Evolutionary conservation across 2,888 invertebrate species (phyloP), one percentile per base, ranked within the genome.

Genomic region (Apotomis betuletana): DNA sequence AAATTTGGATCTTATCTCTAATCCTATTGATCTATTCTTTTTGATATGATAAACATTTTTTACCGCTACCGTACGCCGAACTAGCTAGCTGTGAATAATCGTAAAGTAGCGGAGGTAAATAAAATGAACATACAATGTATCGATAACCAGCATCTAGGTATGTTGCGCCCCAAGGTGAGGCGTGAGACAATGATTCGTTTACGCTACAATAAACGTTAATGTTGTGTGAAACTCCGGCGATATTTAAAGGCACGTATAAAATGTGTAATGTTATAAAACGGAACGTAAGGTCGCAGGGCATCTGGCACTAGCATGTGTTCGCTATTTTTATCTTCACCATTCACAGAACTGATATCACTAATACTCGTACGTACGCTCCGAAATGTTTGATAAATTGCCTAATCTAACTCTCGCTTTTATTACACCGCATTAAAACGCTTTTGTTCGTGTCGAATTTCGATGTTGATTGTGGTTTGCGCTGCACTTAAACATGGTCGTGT

Each of bases 231-330:
- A 85, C 77, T 80, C 76, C 78, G 80, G 79, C 82, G 83, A 85
- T 88, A 87, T 87, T 87, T 87, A 86, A 83, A 84, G 83, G 77
- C 77, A 74, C 77, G 83, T 85, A 82, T 83, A 85, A 75, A 78
- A 76, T 70, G 62, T 73, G 76, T 77, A 75, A 82, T 74, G 83
- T 80, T 86, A 81, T 85, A 85, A 85, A 88, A 80, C 81, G 58
- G 81, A 79, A 79, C 83, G 86, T 90, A 90, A 90, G 91, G 90
- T 92, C 90, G 86, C 90, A 88, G 90, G 92, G 92, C 92, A 92
- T 92, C 92, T 92, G 92, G 92, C 87, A 79, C 78, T 83, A 82
- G 84, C 89, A 90, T 90, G 87, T 91, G 90, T 81, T 85, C 77
- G 87, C 87, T 90, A 89, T 92, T 91, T 91, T 90, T 92, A 91